Evolutionary conservation across 2,797 vertebrate species (phyloP).

Genomic region (Sebastes hubbsi): DNA sequence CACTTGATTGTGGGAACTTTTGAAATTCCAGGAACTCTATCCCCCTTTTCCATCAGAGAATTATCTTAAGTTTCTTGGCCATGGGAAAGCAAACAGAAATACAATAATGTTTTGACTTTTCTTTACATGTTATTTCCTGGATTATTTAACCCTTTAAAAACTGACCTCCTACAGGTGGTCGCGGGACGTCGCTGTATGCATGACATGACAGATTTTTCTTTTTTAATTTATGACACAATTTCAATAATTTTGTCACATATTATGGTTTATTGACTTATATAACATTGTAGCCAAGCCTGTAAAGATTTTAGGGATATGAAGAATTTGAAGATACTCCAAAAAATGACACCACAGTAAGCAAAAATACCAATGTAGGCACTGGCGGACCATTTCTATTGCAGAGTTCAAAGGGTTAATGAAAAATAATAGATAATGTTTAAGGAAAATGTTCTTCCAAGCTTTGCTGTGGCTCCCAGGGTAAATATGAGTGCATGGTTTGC

Average conservation of each 20-base stretch:
- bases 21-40: not conserved
- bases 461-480: conserved; percentile 46
- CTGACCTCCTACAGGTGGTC: no score
- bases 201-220: no score
- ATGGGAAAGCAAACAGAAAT: not conserved
- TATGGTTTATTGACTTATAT: no score
- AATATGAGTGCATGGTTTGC: conserved; percentile 46
- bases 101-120: not conserved
- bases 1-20: not conserved
- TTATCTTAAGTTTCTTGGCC: not conserved
- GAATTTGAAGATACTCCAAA: no score
- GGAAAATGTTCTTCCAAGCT: not conserved
- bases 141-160: not conserved
- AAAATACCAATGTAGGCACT: no score
- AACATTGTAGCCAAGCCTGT: no score
- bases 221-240: no score
- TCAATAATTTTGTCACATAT: no score
- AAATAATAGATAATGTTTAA: not conserved
- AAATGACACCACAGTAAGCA: no score
- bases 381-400: no score
- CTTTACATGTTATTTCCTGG: not conserved
- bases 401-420: not conserved
- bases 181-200: no score
- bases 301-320: no score
- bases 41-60: not conserved